Percentiles rank a stretch among this genome's conserved stretches.
Conservation (phyloP, 2,888 invertebrate genomes). For the Nemurella pictetii region DNA sequence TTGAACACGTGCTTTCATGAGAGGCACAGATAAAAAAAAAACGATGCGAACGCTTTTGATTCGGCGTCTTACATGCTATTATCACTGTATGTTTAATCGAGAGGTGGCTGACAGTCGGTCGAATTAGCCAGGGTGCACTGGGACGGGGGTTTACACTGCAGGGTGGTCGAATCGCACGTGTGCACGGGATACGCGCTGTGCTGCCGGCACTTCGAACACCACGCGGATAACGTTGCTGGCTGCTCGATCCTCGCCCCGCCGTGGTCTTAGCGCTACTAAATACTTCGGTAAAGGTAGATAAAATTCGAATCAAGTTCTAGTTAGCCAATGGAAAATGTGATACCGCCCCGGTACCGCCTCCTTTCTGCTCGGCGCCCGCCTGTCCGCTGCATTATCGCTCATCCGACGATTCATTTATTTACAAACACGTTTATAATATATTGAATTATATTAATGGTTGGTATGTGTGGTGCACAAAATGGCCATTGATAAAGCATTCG, state of each 20-base stretch:
- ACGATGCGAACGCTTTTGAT: too few species aligned
- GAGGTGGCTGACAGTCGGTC: neutral
- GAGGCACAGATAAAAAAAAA: too few species aligned
- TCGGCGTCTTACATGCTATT: too few species aligned
- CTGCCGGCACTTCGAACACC: neutral
- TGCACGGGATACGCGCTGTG: neutral
- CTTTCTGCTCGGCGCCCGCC: slow-evolving; percentile 5
- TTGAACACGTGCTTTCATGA: too few species aligned
- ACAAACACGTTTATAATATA: neutral
- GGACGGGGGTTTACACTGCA: too few species aligned
- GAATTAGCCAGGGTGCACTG: neutral
- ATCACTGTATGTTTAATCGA: neutral
- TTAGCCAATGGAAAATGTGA: slow-evolving; percentile 12
- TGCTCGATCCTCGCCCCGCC: neutral
- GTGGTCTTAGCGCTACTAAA: neutral
- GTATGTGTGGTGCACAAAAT: neutral
- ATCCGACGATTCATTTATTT: neutral
- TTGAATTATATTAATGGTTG: neutral
- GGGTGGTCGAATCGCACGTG: neutral
- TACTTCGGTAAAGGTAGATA: neutral
- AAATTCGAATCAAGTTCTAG: slow-evolving; percentile 17
- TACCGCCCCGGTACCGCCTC: slow-evolving; percentile 8
- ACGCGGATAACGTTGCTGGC: neutral
- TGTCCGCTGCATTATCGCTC: neutral
- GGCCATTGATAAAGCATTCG: neutral